phyloP scores from a whole-genome alignment of 2,113 vertebrate species.

The Psittacus erithacus region DNA sequence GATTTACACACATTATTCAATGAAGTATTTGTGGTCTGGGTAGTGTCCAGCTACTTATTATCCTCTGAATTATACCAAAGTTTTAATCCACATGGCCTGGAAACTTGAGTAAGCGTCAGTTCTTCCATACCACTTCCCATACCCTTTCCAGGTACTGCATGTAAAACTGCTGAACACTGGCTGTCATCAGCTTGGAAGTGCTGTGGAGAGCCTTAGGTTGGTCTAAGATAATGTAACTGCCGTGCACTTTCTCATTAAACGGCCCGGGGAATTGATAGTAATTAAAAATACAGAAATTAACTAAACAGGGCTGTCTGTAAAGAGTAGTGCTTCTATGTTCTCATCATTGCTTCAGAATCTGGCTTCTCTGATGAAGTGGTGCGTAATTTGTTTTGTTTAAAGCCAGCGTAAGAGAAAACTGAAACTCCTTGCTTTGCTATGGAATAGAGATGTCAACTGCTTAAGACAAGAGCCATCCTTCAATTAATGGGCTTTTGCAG shows the following conservation, averaged over 20 bases:
- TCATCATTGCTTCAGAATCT: neutral
- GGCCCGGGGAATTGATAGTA: neutral
- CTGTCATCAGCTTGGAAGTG: neutral
- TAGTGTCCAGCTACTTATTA: neutral
- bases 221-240: neutral
- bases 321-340: neutral
- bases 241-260: neutral
- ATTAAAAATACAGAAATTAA: conserved; percentile 29
- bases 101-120: neutral
- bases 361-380: neutral
- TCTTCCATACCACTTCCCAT: neutral
- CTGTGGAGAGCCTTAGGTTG: neutral
- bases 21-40: neutral
- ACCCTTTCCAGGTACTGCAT: neutral
- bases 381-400: neutral
- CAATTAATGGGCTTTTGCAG: neutral
- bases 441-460: neutral
- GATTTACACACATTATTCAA: neutral
- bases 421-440: neutral
- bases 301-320: conserved; percentile 33
- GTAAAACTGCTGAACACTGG: neutral
- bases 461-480: neutral
- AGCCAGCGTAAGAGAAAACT: neutral
- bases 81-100: neutral
- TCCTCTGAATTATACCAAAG: neutral